Percentiles rank a stretch among this genome's conserved stretches.
Evolutionary conservation across 2,888 invertebrate genomes (phyloP).

Genomic region (Erannis defoliaria): DNA sequence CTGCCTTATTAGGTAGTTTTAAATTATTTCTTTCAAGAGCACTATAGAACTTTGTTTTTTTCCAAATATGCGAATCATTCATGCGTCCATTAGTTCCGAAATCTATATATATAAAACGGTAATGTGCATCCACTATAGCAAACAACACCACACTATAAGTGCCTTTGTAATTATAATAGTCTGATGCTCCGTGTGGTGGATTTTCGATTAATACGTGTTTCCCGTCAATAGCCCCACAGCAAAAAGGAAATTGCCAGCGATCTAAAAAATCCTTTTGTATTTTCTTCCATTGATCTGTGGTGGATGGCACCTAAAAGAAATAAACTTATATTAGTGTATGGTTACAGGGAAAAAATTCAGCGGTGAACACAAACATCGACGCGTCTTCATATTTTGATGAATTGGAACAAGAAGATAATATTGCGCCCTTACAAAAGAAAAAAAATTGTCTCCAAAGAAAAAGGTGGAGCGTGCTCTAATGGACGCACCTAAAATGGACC

Average conservation of each 20-base stretch:
- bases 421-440: constrained; percentile 46
- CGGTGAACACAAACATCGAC: constrained; percentile 46
- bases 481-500: constrained; percentile 44
- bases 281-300: constrained; percentile 49
- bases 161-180: constrained; percentile 53
- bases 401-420: constrained; percentile 49
- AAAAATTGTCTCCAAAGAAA: constrained; percentile 49
- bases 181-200: constrained; percentile 47
- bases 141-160: constrained; percentile 46
- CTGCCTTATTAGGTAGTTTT: constrained; percentile 41
- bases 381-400: constrained; percentile 51
- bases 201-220: constrained; percentile 51
- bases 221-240: constrained; percentile 54
- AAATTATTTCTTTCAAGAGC: constrained; percentile 46
- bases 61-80: constrained; percentile 43
- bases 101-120: constrained; percentile 43
- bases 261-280: constrained; percentile 51
- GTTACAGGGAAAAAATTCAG: constrained; percentile 47
- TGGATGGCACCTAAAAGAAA: constrained; percentile 52
- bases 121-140: constrained; percentile 45
- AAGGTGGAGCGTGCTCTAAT: constrained; percentile 46
- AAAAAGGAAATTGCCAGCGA: constrained; percentile 54
- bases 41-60: constrained; percentile 43
- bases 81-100: constrained; percentile 44
- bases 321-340: constrained; percentile 45